Base-by-base conservation (phyloP, 2,888 invertebrate genomes). In the Dasypolia templi region DNA sequence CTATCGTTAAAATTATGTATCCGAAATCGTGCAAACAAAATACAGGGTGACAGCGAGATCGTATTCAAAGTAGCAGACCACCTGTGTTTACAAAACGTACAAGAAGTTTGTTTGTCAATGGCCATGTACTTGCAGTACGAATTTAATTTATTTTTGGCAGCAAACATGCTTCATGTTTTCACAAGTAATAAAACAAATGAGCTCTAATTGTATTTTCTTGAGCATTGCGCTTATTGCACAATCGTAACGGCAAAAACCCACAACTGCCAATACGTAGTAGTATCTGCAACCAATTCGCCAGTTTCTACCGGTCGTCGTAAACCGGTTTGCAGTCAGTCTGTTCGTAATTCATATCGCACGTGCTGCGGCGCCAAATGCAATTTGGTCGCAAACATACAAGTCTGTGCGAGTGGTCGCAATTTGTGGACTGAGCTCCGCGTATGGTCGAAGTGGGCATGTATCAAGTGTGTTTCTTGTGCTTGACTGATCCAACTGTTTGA, bases 261-360 rank as follows among this genome's bases (percentile, higher is more conserved):
- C n/a, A n/a, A n/a, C n/a, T n/a, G n/a, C n/a, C n/a, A n/a, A n/a
- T n/a, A n/a, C n/a, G n/a, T n/a, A 59, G 74, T 79, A 46, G 29
- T 73, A 73, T 83, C 77, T 82, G 75, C 72, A 81, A 78, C 82
- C 85, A 87, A 88, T 90, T 88, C 77, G 73, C 65, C 72, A 72
- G 74, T 78, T 81, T 67, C 77, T 64, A 63, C 72, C n/a, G n/a
- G n/a, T n/a, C 77, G 84, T 82, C 89, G 87, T 88, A 89, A 87
- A 88, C n/a, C 86, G 83, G 77, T 79, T 86, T 87, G 86, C 82
- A 87, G 84, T n/a, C n/a, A n/a, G n/a, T 66, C 82, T 70, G 85
- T 73, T 82, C 87, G 85, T 91, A 91, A 88, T 87, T 91, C 88
- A 87, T 83, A 87, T 79, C 79, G n/a, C n/a, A n/a, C n/a, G n/a